Evolutionary conservation across 2,113 vertebrate genomes (phyloP), one percentile per base, ranked within the genome.

Genomic region (Oncorhynchus keta): DNA sequence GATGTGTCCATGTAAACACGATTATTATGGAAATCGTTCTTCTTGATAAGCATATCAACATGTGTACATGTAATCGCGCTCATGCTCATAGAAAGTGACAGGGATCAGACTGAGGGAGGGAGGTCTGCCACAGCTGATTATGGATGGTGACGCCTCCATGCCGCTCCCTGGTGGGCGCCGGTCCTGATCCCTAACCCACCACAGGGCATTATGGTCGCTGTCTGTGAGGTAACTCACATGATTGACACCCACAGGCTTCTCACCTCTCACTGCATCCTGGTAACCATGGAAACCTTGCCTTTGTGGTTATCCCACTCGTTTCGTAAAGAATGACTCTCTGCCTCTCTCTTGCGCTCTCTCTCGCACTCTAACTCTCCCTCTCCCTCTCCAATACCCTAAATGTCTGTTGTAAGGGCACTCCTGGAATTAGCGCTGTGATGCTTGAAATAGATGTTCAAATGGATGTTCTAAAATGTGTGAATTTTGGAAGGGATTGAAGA

Each of bases 351-450:
- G 8, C 39, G 8, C 8, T 45, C 39, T 45, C 9, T 45, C 39
- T 45, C 39, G 2, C 2, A 0, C 39, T 45, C 39, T 45, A 11
- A 8, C 39, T 45, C 39, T 62, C 59, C 13, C 26, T 66, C 26
- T 30, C 30, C 30, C 28, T 28, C 28, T 66, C 64, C 22, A 11
- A 9, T 24, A 26, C 14, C 65, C 30, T 22, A 20, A 2, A 39
- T 48, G 67, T 2, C n/a, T 26, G 39, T 45, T n/a, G 4, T 30
- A 73, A 13, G 8, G 68, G 18, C 66, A 65, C 0, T 6, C 70
- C 12, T 70, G 72, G 22, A 74, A 77, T 30, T 62, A 73, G 72
- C 8, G 32, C 35, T 62, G 59, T 13, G 18, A 22, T 62, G 59
- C 5, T n/a, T 62, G 59, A 62, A 22, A 11, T 45, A 11, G 39